Percentiles rank a stretch among this genome's conserved stretches.
phyloP scores from a whole-genome alignment of 2,888 invertebrate species.

The Oligia latruncula region DNA sequence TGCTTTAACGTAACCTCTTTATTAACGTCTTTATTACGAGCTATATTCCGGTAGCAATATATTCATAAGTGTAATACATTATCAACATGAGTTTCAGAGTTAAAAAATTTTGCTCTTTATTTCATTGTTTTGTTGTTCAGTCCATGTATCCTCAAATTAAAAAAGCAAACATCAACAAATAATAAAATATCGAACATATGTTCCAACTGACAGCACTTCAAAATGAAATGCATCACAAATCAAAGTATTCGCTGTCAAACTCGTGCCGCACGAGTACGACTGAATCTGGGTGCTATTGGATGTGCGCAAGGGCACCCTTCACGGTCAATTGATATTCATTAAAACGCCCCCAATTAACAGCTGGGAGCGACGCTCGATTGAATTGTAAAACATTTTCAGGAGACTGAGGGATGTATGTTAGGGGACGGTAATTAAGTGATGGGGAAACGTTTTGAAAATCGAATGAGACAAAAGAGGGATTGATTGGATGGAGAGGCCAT shows the following conservation, averaged over 20 bases:
- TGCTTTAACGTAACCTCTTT: not conserved
- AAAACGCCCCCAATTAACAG: slow-evolving; percentile 82
- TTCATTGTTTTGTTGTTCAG: not conserved
- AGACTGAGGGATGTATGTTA: slow-evolving; percentile 66
- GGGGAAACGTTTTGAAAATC: slow-evolving; percentile 23
- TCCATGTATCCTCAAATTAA: not conserved
- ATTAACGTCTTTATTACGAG: too few relatives aligned
- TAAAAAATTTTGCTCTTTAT: not conserved
- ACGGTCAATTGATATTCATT: slow-evolving; percentile 83
- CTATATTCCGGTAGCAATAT: not conserved
- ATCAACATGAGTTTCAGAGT: not conserved
- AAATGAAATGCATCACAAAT: slow-evolving; percentile 30
- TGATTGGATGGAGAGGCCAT: not conserved
- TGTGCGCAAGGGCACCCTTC: slow-evolving; percentile 64
- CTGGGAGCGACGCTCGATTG: slow-evolving; percentile 76
- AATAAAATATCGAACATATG: not conserved
- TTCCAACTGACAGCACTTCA: not conserved
- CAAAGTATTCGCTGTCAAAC: slow-evolving; percentile 36
- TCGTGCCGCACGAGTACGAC: slow-evolving; percentile 25
- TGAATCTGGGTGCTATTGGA: slow-evolving; percentile 48
- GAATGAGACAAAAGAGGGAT: not conserved
- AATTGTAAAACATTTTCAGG: slow-evolving; percentile 82
- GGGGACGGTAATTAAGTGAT: slow-evolving; percentile 54
- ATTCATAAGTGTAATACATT: too few relatives aligned
- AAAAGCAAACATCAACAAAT: slow-evolving; percentile 12